Evolutionary conservation across 2,888 invertebrate species (phyloP).

Genomic region (Lypha dubia): DNA sequence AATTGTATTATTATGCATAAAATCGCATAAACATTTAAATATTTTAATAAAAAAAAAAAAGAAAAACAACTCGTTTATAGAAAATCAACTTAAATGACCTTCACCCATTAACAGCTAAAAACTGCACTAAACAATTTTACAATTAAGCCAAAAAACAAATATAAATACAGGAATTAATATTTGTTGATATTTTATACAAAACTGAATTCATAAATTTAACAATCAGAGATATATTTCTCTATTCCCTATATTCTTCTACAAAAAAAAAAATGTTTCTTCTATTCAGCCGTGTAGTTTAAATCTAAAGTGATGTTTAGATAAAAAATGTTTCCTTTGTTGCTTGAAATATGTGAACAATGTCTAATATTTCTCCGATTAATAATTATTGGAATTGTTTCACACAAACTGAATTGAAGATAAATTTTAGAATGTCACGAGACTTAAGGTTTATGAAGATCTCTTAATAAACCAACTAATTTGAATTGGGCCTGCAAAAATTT

Average conservation of each 20-base stretch:
- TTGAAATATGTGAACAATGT: too few species aligned
- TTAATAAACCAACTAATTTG: neutral
- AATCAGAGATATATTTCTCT: too few species aligned
- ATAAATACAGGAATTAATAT: too few species aligned
- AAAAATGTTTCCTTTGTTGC: too few species aligned
- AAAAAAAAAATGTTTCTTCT: too few species aligned
- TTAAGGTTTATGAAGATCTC: neutral
- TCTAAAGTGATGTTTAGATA: too few species aligned
- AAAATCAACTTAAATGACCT: slow-evolving; percentile 49
- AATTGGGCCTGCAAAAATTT: neutral
- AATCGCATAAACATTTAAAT: neutral
- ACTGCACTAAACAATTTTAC: slow-evolving; percentile 1
- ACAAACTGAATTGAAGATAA: neutral
- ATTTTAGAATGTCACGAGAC: neutral
- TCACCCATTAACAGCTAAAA: slow-evolving; percentile 24
- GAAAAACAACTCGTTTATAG: slow-evolving; percentile 39
- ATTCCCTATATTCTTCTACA: too few species aligned
- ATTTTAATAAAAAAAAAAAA: slow-evolving; percentile 9
- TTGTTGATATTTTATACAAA: too few species aligned
- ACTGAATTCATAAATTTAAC: too few species aligned
- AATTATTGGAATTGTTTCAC: neutral
- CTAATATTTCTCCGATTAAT: too few species aligned
- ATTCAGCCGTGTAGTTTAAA: too few species aligned
- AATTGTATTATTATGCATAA: neutral
- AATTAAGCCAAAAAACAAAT: neutral